Conservation (phyloP, 2,888 invertebrate genomes). For the Xylocampa areola region DNA sequence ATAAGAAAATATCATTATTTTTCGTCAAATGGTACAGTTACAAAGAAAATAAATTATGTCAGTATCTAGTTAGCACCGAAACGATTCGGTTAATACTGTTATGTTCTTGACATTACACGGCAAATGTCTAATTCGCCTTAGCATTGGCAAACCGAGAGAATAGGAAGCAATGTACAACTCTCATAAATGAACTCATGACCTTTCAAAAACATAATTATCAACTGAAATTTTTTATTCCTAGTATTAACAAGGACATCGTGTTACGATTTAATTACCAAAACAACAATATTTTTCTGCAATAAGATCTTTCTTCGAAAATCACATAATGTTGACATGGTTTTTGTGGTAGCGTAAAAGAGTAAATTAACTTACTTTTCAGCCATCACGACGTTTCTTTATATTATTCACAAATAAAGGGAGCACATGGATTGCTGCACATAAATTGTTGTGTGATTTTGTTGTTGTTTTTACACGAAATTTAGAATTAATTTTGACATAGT, state of each 20-base stretch:
- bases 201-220: constrained; percentile 18
- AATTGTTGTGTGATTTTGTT: constrained; percentile 75
- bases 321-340: constrained; percentile 68
- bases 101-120: constrained; percentile 48
- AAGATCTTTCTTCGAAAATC: constrained; percentile 71
- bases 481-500: constrained; percentile 86
- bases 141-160: constrained; percentile 36
- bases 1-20: neutral
- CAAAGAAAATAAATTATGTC: constrained; percentile 17
- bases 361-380: constrained; percentile 83
- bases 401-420: constrained; percentile 69
- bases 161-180: constrained; percentile 39
- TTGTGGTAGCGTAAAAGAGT: constrained; percentile 50
- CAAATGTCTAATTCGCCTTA: constrained; percentile 34
- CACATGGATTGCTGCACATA: constrained; percentile 80
- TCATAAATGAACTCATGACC: constrained; percentile 39
- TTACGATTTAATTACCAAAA: constrained; percentile 46
- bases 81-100: constrained; percentile 49
- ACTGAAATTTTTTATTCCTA: constrained; percentile 3
- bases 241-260: constrained; percentile 11
- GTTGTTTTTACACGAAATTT: constrained; percentile 85
- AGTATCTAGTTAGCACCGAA: constrained; percentile 44
- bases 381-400: constrained; percentile 74
- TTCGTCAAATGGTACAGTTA: constrained; percentile 11
- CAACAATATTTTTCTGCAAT: constrained; percentile 49